Conservation (phyloP, 2,888 invertebrate genomes). For the Drosophila suboccidentalis region DNA sequence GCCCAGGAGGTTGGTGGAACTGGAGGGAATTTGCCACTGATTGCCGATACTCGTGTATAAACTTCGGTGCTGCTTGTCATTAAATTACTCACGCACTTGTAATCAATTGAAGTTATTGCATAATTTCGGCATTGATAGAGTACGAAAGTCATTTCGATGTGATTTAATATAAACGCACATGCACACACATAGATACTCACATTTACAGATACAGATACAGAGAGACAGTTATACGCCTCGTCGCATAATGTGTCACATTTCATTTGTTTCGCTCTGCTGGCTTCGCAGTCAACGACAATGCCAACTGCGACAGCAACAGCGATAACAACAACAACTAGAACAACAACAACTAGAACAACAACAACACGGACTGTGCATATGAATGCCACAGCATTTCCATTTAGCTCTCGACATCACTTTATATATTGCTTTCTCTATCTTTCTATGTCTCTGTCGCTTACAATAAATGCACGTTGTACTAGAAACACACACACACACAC, state of each 20-base stretch:
- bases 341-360: slow-evolving; percentile 13
- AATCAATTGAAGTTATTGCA: slow-evolving; percentile 80
- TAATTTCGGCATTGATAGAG: slow-evolving; percentile 77
- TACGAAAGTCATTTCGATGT: slow-evolving; percentile 77
- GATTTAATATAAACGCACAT: slow-evolving; percentile 65
- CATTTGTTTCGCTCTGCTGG: slow-evolving; percentile 73
- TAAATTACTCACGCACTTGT: slow-evolving; percentile 67
- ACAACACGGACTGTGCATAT: slow-evolving; percentile 43
- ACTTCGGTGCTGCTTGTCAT: slow-evolving; percentile 18
- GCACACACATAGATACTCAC: slow-evolving; percentile 6
- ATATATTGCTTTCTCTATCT: slow-evolving; percentile 20
- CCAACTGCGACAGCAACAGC: slow-evolving; percentile 28
- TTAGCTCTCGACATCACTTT: slow-evolving; percentile 34
- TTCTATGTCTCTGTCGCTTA: slow-evolving; percentile 47
- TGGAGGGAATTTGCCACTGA: slow-evolving; percentile 37
- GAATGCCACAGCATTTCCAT: slow-evolving; percentile 55
- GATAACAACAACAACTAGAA: slow-evolving; percentile 31
- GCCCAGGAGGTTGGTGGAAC: slow-evolving; percentile 3
- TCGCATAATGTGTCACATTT: slow-evolving; percentile 81
- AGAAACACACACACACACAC: slow-evolving; percentile 23
- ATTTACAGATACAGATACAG: slow-evolving; percentile 26
- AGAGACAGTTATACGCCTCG: slow-evolving; percentile 77
- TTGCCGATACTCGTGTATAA: slow-evolving; percentile 42
- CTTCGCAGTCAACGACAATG: slow-evolving; percentile 56
- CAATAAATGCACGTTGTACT: slow-evolving; percentile 65